phyloP scores from a whole-genome alignment of 2,113 vertebrate genomes.

The Cairina moschata region DNA sequence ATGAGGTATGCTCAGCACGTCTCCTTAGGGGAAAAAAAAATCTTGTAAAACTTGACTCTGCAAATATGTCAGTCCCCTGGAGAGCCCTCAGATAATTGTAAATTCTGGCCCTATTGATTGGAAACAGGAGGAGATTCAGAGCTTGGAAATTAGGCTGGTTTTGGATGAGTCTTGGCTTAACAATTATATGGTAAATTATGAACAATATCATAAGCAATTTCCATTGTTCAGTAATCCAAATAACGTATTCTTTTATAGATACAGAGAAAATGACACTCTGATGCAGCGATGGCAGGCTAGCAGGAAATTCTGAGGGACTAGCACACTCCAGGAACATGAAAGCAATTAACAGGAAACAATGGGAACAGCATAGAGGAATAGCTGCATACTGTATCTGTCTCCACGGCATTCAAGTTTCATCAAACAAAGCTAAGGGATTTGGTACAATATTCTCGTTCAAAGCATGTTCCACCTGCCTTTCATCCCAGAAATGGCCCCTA shows the following conservation, averaged over 20 bases:
- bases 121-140: conserved; percentile 15
- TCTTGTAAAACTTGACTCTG: background rate
- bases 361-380: background rate
- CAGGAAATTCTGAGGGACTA: background rate
- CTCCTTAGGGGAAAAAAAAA: background rate
- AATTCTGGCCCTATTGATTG: conserved; percentile 27
- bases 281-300: background rate
- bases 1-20: background rate
- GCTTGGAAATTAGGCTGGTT: conserved; percentile 10
- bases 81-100: background rate
- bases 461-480: background rate
- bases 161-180: conserved; percentile 3
- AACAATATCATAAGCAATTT: conserved; percentile 1
- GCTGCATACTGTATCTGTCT: background rate
- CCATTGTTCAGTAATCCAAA: conserved; percentile 32
- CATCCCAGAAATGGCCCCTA: background rate
- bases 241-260: background rate
- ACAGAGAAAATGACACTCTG: background rate
- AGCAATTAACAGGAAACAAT: conserved; percentile 7
- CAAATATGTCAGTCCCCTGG: background rate
- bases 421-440: background rate
- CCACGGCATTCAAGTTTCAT: background rate
- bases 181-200: background rate
- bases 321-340: conserved; percentile 14
- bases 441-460: background rate